Base-by-base conservation (phyloP, 2,797 vertebrate genomes). In the Silurus lanzhouensis region DNA sequence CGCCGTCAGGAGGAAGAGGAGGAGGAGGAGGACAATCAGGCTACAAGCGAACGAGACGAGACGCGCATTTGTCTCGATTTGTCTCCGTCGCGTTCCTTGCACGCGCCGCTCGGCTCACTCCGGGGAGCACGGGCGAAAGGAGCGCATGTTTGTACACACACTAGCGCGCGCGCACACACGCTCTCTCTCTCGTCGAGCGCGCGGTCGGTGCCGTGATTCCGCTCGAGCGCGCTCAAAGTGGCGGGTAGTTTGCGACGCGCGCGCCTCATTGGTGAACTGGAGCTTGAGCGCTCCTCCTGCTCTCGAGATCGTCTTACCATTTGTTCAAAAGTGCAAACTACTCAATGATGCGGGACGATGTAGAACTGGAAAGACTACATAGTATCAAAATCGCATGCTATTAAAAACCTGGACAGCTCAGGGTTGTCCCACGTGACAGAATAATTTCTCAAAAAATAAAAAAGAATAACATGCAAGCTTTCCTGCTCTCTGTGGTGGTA, bases 151-250 rank as follows among this genome's bases (percentile, higher is more conserved):
- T 74, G 58, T 63, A 46, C 82, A 61, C 70, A 70, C 64, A 20
- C 38, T 4, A 27, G 2, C n/a, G 14, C 55, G 20, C 77, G 12
- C 44, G 5, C 52, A 3, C 48, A 10, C 48, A 10, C 48, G 0
- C 6, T 3, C 48, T 9, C 48, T 7, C 48, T 7, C 48, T 52
- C 25, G 6, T 8, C 0, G 9, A 13, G 44, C 5, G 78, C 64
- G 60, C 78, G 61, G 78, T 66, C 61, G 4, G 61, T 25, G n/a
- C 79, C 9, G 63, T 67, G 13, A 72, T 61, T 48, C 68, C 82
- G 70, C 83, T 70, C 83, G 19, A 68, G 76, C 84, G 68, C 60
- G 70, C 84, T 82, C 58, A 85, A 85, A 85, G 84, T 85, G 84
- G 84, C 84, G 78, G 68, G 57, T 71, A 67, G 15, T 48, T 48